Evolutionary conservation across 1,140 invertebrate genomes (phyloP).

Genomic region (Vanessa atalanta): DNA sequence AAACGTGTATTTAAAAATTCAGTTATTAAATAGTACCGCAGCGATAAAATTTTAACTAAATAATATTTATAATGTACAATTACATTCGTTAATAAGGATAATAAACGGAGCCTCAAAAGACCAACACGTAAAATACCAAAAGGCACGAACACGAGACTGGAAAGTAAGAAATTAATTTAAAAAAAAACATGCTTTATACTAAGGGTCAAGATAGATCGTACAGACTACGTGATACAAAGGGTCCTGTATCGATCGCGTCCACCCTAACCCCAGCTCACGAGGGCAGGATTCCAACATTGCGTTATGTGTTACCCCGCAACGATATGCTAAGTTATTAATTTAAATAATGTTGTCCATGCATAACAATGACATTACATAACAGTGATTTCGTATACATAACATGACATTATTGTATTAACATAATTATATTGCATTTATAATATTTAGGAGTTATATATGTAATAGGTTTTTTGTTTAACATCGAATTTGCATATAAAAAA

Average conservation of each 20-base stretch:
- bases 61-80: too few species aligned
- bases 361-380: not conserved
- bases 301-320: not conserved
- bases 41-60: too few species aligned
- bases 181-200: not conserved
- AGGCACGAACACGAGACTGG: not conserved
- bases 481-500: too few species aligned
- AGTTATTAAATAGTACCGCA: too few species aligned
- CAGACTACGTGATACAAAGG: conserved; percentile 10
- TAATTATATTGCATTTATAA: too few species aligned
- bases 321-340: not conserved
- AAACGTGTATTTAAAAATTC: too few species aligned
- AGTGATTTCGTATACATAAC: not conserved
- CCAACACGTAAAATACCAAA: too few species aligned
- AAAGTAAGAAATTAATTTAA: not conserved
- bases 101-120: too few species aligned
- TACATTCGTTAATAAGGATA: too few species aligned
- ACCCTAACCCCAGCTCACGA: conserved; percentile 18
- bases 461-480: too few species aligned
- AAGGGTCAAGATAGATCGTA: conserved; percentile 17
- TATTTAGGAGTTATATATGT: too few species aligned
- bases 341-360: not conserved
- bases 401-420: too few species aligned
- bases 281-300: conserved; percentile 5
- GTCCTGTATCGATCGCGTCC: conserved; percentile 30